Conservation (phyloP, 2,113 vertebrate genomes). For the Ceuthmochares aereus region DNA sequence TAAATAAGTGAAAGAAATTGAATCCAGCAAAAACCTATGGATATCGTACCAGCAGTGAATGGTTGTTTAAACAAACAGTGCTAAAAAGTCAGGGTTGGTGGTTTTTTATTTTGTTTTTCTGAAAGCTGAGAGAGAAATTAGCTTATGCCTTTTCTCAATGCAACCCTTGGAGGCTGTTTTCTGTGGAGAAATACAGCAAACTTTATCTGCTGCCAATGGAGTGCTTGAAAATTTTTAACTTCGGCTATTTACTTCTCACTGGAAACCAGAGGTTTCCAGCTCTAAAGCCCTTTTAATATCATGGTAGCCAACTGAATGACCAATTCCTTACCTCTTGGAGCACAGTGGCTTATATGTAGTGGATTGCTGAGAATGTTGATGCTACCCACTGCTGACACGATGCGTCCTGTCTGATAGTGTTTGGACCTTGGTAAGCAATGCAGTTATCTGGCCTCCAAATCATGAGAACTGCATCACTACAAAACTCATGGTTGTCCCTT, state of each 20-base stretch:
- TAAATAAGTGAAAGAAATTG: conserved; percentile 5
- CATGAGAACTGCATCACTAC: background rate
- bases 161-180: background rate
- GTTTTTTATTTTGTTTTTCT: background rate
- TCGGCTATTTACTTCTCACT: background rate
- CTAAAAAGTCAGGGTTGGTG: background rate
- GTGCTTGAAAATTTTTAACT: background rate
- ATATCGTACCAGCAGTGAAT: background rate
- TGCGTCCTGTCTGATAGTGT: fast-evolving
- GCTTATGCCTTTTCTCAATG: background rate
- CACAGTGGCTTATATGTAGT: background rate
- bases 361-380: background rate
- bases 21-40: background rate
- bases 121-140: background rate
- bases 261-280: background rate
- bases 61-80: background rate
- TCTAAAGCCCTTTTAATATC: background rate
- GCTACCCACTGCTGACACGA: background rate
- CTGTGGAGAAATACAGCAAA: background rate
- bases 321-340: background rate
- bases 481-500: background rate
- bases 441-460: background rate
- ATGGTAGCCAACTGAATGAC: background rate
- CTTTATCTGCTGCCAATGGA: background rate
- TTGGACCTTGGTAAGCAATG: background rate